Conservation (phyloP, 2,888 invertebrate species). For the Amaurobius ferox region DNA sequence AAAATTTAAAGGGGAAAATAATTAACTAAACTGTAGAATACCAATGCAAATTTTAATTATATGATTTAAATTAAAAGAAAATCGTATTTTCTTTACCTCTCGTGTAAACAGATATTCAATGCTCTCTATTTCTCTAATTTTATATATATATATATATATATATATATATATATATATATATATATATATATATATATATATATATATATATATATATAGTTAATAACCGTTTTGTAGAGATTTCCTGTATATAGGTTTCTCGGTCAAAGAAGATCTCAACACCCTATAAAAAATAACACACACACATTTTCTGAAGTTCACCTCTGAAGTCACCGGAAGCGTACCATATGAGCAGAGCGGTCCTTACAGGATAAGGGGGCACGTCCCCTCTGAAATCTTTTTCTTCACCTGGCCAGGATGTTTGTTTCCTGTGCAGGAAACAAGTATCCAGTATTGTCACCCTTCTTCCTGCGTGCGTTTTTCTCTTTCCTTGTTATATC, state of each 20-base stretch:
- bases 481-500: neutral
- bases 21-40: too few relatives aligned
- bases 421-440: constrained; percentile 48
- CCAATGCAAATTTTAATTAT: too few relatives aligned
- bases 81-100: too few relatives aligned
- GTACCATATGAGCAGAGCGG: neutral
- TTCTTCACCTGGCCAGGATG: constrained; percentile 54
- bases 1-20: too few relatives aligned
- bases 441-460: constrained; percentile 34
- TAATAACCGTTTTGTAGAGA: neutral
- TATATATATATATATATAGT: too few relatives aligned
- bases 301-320: too few relatives aligned
- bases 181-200: too few relatives aligned
- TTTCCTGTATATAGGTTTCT: neutral
- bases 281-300: neutral
- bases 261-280: neutral
- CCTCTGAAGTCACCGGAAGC: neutral
- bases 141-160: too few relatives aligned
- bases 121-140: too few relatives aligned
- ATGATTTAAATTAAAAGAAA: too few relatives aligned
- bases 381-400: neutral
- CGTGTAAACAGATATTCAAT: too few relatives aligned
- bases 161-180: too few relatives aligned
- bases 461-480: constrained; percentile 33
- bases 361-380: neutral